Evolutionary conservation across 2,797 vertebrate species (phyloP), one percentile per base, ranked within the genome.

Genomic region (Simalia tracyae): DNA sequence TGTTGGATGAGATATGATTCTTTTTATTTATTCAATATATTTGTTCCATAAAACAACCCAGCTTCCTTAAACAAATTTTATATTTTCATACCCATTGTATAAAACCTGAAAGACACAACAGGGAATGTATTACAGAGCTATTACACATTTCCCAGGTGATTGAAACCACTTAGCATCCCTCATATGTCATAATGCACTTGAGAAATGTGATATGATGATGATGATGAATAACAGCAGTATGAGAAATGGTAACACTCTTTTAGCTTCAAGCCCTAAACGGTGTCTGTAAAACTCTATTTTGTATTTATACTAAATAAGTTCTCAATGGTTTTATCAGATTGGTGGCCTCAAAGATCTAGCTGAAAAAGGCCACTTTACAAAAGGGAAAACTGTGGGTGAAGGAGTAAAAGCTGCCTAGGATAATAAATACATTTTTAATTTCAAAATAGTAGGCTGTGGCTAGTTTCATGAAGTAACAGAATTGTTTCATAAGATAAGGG

Each of bases 21-120:
- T 84, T 10, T 1, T 76, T 90, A 92, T 93, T 94, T 94, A 95
- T 94, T 93, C 95, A 84, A 36, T 94, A 84, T 14, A 90, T 87
- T 92, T 90, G 17, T 66, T 95, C 93, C 92, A 94, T 93, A 95
- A 94, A 93, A 95, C 84, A 31, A 64, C 84, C 63, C 42, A 93
- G 90, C 94, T 93, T 90, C 90, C 92, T 95, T 95, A 96, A 96
- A 96, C 46, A 87, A 17, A 11, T 94, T 96, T 95, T 95, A 93
- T 93, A 92, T 93, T 92, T 94, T 92, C 91, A 95, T 87, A 88
- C 88, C 91, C 85, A 59, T 72, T 92, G 10, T 91, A 94, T 90
- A 61, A 95, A 94, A 92, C 66, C 92, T 89, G 89, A 92, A 96
- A 95, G 87, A 93, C 72, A 89, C 90, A 93, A 93, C 36, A 92